A percentile compares a stretch with the other conserved stretches of the same genome.
phyloP scores from a whole-genome alignment of 2,888 invertebrate species.

The Tinea trinotella region DNA sequence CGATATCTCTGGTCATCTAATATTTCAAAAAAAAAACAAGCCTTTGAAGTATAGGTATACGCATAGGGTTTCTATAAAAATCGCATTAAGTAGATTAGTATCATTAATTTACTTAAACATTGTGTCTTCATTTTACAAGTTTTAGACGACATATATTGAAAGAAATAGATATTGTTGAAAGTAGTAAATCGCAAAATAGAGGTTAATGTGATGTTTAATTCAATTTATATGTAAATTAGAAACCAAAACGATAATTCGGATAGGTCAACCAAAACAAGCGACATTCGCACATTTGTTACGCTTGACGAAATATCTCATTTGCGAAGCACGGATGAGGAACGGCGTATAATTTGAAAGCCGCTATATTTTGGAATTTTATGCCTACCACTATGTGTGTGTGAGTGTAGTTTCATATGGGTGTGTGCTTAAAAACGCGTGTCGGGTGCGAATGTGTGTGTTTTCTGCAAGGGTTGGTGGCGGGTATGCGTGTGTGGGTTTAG shows the following conservation, averaged over 20 bases:
- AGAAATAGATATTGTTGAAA: no score
- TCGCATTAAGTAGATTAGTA: no score
- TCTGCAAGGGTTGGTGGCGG: conserved; percentile 5
- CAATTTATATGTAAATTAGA: not conserved
- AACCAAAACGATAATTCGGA: conserved; percentile 2
- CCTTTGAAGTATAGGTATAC: no score
- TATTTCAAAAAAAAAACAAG: no score
- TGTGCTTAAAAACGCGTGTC: conserved; percentile 22
- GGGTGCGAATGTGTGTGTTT: not conserved
- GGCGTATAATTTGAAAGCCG: conserved; percentile 29
- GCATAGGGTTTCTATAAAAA: no score
- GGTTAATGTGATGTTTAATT: not conserved
- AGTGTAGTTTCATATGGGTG: conserved; percentile 40
- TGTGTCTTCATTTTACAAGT: no score
- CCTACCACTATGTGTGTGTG: conserved; percentile 45
- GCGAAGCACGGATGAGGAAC: conserved; percentile 47
- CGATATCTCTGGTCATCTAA: no score
- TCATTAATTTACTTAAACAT: no score
- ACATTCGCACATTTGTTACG: conserved; percentile 47
- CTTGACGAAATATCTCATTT: conserved; percentile 56
- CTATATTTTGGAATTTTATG: conserved; percentile 68
- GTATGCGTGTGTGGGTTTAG: conserved; percentile 47
- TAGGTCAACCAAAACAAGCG: conserved; percentile 18
- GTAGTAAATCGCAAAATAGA: no score
- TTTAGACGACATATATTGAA: no score